Conservation (phyloP, 2,113 vertebrate genomes). For the Bos javanicus region DNA sequence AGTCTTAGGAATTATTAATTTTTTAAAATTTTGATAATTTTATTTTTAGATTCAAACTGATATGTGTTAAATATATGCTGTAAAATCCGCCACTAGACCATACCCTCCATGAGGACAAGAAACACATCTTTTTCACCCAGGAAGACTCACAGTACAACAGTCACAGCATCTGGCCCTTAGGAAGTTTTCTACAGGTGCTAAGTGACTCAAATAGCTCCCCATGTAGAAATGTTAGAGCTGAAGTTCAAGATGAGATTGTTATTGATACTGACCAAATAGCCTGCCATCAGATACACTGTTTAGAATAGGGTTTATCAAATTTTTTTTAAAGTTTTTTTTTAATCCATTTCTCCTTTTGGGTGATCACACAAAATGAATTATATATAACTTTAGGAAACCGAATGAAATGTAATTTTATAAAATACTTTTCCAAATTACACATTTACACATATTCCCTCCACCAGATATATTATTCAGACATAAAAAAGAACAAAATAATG, state of each 20-base stretch:
- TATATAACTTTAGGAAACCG: background rate
- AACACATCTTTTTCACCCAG: background rate
- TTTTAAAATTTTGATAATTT: background rate
- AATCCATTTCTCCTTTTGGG: background rate
- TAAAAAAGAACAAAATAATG: background rate
- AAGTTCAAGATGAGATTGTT: background rate
- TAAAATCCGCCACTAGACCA: background rate
- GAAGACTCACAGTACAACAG: background rate
- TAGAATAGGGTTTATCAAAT: background rate
- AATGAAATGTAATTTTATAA: background rate
- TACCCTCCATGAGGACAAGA: background rate
- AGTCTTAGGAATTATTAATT: background rate
- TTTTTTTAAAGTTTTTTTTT: background rate
- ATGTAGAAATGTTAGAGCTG: background rate
- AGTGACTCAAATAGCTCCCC: background rate
- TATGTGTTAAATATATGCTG: background rate
- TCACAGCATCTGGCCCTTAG: background rate
- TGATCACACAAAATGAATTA: background rate
- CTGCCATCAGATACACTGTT: background rate
- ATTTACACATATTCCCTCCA: background rate
- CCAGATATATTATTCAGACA: background rate
- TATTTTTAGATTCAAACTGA: background rate
- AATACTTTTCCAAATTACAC: background rate
- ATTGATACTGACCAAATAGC: background rate
- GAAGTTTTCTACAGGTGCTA: background rate